These are phyloP conservation scores for Cercocebus atys DNA, from an alignment of 2,113 vertebrate species.

Conservation along the genomic window DNA sequence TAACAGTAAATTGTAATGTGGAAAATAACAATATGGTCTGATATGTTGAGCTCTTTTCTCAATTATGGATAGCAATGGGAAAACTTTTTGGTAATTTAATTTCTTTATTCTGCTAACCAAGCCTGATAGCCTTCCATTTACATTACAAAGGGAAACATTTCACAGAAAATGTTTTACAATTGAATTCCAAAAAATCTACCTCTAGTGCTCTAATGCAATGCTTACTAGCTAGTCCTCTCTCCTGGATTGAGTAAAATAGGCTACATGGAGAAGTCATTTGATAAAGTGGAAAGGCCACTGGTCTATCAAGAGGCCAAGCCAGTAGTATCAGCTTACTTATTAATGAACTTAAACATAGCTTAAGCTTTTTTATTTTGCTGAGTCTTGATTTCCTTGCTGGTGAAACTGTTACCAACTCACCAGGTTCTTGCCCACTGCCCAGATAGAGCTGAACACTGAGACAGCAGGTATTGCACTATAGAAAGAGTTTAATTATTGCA, in stretches of 20 bases:
- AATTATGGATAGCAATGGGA: background rate
- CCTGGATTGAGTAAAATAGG: background rate
- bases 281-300: background rate
- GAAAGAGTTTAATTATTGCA: too few species aligned
- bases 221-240: background rate
- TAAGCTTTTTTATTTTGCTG: background rate
- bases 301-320: background rate
- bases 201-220: background rate
- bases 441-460: too few species aligned
- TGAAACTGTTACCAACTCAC: background rate
- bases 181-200: conserved; percentile 40
- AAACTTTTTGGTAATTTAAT: background rate
- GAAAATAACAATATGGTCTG: background rate
- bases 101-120: conserved; percentile 51
- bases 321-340: background rate
- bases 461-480: too few species aligned
- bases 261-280: background rate
- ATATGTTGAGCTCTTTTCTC: conserved; percentile 25
- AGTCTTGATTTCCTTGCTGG: background rate
- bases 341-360: background rate
- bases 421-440: too few species aligned
- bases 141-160: conserved; percentile 42
- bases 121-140: conserved; percentile 15
- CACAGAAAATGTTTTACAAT: conserved; percentile 45
- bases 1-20: background rate